phyloP scores from a whole-genome alignment of 2,888 invertebrate genomes.

The Nebria brevicollis region DNA sequence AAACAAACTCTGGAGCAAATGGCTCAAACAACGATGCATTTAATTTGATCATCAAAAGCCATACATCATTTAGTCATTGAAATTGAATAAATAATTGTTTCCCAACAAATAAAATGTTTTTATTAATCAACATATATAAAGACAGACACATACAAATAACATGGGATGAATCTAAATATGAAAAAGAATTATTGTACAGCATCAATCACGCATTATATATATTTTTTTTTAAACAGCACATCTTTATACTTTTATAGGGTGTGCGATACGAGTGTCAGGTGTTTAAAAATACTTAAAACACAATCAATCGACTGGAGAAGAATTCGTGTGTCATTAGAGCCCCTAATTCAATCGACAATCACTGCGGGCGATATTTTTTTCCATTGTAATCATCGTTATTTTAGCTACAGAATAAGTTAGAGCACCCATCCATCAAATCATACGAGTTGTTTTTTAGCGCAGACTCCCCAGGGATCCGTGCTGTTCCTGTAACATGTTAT shows the following conservation, averaged over 20 bases:
- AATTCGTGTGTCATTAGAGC: constrained; percentile 10
- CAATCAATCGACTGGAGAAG: constrained; percentile 15
- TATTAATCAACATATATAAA: too few relatives aligned
- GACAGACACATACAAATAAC: too few relatives aligned
- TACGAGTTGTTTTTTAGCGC: constrained; percentile 6
- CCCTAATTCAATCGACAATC: constrained; percentile 12
- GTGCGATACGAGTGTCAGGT: neutral
- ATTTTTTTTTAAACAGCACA: neutral
- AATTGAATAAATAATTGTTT: too few relatives aligned
- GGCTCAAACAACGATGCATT: too few relatives aligned
- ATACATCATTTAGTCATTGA: too few relatives aligned
- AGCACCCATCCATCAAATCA: constrained; percentile 7
- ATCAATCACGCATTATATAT: neutral
- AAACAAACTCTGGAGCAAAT: too few relatives aligned
- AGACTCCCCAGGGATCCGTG: neutral
- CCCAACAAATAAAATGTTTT: too few relatives aligned
- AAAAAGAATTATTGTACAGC: neutral
- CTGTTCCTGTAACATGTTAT: neutral
- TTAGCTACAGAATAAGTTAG: neutral
- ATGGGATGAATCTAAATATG: too few relatives aligned
- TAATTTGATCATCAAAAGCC: too few relatives aligned
- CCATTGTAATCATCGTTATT: neutral
- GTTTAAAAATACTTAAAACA: constrained; percentile 22
- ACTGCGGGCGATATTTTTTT: neutral
- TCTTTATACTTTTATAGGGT: constrained; percentile 6